phyloP scores from a whole-genome alignment of 2,113 vertebrate species.

The Phainopepla nitens region DNA sequence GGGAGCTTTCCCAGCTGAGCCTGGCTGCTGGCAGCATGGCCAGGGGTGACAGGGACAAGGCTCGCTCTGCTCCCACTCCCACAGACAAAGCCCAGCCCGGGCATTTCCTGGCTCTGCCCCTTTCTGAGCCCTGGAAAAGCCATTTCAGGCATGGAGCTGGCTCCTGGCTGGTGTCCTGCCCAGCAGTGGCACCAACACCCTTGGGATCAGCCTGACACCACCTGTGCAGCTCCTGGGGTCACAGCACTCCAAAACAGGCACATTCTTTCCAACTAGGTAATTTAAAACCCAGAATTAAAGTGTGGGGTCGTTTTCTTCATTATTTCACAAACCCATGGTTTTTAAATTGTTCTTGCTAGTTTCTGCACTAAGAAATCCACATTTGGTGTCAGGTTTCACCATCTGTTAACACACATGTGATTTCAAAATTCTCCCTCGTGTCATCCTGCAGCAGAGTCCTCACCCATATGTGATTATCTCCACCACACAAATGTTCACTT shows the following conservation, averaged over 20 bases:
- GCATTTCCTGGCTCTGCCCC: no score
- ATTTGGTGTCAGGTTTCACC: constrained; percentile 35
- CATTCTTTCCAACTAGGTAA: rapidly evolving
- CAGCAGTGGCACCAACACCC: neutral
- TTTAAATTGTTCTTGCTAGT: neutral
- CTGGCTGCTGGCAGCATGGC: no score
- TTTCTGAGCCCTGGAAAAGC: neutral
- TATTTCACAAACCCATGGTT: neutral
- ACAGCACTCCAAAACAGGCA: rapidly evolving
- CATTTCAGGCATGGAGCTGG: rapidly evolving
- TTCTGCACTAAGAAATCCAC: neutral
- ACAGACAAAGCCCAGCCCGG: no score
- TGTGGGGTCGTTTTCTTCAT: rapidly evolving
- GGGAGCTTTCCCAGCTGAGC: no score
- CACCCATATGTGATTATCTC: neutral
- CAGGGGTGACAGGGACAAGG: no score
- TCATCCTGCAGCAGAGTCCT: neutral
- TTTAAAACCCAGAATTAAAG: neutral
- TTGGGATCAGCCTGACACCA: rapidly evolving
- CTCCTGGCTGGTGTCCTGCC: neutral
- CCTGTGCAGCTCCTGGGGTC: neutral
- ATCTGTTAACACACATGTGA: constrained; percentile 19
- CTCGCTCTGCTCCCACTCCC: no score
- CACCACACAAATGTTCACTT: neutral
- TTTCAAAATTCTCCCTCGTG: neutral